Conservation (phyloP, 2,888 invertebrate genomes). For the Apeira syringaria region DNA sequence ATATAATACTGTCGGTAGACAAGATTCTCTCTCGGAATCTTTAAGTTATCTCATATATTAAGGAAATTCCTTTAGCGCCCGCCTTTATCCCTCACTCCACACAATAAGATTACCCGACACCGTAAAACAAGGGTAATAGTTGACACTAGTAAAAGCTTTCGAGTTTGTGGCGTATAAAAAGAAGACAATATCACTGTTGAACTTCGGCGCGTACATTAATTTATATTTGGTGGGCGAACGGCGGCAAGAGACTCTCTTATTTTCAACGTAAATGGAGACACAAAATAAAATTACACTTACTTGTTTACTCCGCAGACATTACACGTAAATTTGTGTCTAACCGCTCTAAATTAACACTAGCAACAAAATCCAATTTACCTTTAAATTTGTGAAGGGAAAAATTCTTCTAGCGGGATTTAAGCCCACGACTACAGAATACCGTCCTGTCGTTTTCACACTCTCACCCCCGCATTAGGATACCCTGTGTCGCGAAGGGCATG, state of each 20-base stretch:
- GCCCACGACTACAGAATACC: too few relatives aligned
- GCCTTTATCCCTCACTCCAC: conserved; percentile 44
- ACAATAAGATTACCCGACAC: conserved; percentile 60
- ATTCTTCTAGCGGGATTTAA: too few relatives aligned
- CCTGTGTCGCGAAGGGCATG: too few relatives aligned
- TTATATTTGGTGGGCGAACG: conserved; percentile 66
- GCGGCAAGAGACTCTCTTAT: conserved; percentile 48
- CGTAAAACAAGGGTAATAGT: conserved; percentile 69
- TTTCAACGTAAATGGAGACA: conserved; percentile 69
- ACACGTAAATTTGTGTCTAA: conserved; percentile 30
- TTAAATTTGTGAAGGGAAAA: too few relatives aligned
- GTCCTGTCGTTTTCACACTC: too few relatives aligned
- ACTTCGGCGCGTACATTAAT: conserved; percentile 74
- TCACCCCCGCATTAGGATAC: too few relatives aligned
- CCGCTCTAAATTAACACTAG: conserved; percentile 21
- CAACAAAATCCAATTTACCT: conserved; percentile 29
- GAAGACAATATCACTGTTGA: conserved; percentile 73
- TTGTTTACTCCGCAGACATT: conserved; percentile 28
- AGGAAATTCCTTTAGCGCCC: conserved; percentile 37
- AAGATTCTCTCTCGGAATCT: conserved; percentile 37
- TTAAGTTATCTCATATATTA: conserved; percentile 39
- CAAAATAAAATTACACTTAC: conserved; percentile 65
- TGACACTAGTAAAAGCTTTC: conserved; percentile 72
- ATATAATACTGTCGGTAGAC: conserved; percentile 39
- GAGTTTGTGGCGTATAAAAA: conserved; percentile 68